Evolutionary conservation across 2,113 vertebrate species (phyloP).

Genomic region (Corythornis cristatus): DNA sequence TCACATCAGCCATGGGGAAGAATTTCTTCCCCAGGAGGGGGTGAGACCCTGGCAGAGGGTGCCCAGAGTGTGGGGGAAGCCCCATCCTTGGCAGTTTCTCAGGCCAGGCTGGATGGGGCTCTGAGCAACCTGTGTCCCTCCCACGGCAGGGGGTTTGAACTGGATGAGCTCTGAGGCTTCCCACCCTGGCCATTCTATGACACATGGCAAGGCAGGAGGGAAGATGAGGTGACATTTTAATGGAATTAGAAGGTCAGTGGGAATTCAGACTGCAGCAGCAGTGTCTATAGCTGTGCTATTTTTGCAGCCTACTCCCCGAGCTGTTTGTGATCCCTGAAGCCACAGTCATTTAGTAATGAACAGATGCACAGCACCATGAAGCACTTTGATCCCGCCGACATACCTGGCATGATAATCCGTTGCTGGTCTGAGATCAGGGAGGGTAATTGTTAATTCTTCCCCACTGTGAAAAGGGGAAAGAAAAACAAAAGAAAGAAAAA

Average conservation of each 20-base stretch:
- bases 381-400: neutral
- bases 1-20: too few species aligned
- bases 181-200: too few species aligned
- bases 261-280: neutral
- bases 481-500: neutral
- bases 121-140: too few species aligned
- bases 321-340: neutral
- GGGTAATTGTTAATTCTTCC: conserved; percentile 70
- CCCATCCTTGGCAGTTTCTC: too few species aligned
- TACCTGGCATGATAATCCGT: conserved; percentile 81
- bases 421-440: conserved; percentile 80
- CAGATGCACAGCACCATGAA: neutral
- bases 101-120: too few species aligned
- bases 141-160: too few species aligned
- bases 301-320: neutral
- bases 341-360: neutral
- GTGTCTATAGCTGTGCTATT: neutral
- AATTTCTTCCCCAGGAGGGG: too few species aligned
- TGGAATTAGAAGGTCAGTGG: neutral
- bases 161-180: too few species aligned
- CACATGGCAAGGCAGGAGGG: neutral
- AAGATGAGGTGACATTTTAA: neutral
- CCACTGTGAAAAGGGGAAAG: conserved; percentile 68
- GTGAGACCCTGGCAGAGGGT: too few species aligned
- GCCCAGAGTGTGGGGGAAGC: too few species aligned